Percentiles rank a stretch among this genome's conserved stretches.
phyloP scores from a whole-genome alignment of 2,888 invertebrate genomes.

The Notodonta ziczac region DNA sequence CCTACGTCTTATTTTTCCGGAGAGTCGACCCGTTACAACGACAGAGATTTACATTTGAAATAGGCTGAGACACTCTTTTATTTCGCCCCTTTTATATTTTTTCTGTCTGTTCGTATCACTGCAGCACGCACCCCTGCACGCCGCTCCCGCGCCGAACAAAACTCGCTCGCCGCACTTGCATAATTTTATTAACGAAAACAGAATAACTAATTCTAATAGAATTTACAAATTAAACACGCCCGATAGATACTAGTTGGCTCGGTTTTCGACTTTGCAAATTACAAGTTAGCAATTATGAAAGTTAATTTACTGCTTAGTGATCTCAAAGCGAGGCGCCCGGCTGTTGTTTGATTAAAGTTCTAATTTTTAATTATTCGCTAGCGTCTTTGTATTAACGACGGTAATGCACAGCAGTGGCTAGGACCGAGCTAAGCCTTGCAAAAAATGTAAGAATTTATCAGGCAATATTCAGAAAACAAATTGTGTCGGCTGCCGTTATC shows the following conservation, averaged over 20 bases:
- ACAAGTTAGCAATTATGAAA: slow-evolving; percentile 42
- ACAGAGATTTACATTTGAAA: slow-evolving; percentile 79
- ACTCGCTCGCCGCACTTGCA: neutral
- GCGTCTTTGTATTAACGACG: slow-evolving; percentile 36
- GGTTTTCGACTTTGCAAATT: slow-evolving; percentile 33
- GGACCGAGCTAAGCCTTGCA: slow-evolving; percentile 16
- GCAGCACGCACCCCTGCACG: slow-evolving; percentile 31
- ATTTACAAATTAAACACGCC: slow-evolving; percentile 34
- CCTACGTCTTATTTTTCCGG: slow-evolving; percentile 75
- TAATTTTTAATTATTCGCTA: slow-evolving; percentile 46
- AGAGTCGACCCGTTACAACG: slow-evolving; percentile 72
- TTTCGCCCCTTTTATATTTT: slow-evolving; percentile 62
- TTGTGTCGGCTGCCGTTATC: slow-evolving; percentile 44
- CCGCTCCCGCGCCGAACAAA: neutral
- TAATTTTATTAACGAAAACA: slow-evolving; percentile 8
- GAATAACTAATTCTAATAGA: slow-evolving; percentile 32
- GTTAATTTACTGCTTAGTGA: slow-evolving; percentile 42
- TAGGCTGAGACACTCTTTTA: slow-evolving; percentile 71
- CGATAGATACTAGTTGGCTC: slow-evolving; percentile 30
- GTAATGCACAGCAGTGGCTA: slow-evolving; percentile 18
- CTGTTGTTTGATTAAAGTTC: slow-evolving; percentile 44
- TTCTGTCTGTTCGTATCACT: slow-evolving; percentile 48
- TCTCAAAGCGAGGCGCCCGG: slow-evolving; percentile 34
- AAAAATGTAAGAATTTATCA: slow-evolving; percentile 40
- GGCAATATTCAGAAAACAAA: slow-evolving; percentile 48